Conservation (phyloP, 2,113 vertebrate species). For the Gnathonemus longibarbis region DNA sequence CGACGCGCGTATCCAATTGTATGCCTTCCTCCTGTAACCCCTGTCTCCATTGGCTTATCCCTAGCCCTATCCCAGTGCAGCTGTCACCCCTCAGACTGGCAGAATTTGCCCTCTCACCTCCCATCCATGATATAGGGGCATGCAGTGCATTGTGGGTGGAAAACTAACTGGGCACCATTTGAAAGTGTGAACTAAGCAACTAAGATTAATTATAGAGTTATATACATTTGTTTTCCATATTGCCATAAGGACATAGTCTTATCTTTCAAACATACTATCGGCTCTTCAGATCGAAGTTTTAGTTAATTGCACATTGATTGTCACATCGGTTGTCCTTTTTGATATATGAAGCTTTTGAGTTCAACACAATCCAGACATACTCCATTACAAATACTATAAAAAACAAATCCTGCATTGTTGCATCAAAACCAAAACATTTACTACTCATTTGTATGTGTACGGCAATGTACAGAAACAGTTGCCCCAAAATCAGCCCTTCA, state of each 20-base stretch:
- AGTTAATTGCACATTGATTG: constrained; percentile 24
- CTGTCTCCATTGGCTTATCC: constrained; percentile 83
- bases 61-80: constrained; percentile 66
- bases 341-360: constrained; percentile 1
- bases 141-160: constrained; percentile 78
- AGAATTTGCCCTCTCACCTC: constrained; percentile 38
- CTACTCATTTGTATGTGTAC: background rate
- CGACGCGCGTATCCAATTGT: constrained; percentile 40
- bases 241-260: background rate
- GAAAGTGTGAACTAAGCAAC: constrained; percentile 24
- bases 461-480: constrained; percentile 35
- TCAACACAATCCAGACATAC: background rate
- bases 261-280: background rate
- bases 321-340: constrained; percentile 6
- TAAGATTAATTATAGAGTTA: constrained; percentile 11
- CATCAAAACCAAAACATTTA: background rate
- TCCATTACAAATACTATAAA: background rate
- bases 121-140: constrained; percentile 46
- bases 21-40: constrained; percentile 58
- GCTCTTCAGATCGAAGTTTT: constrained; percentile 2
- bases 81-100: constrained; percentile 83
- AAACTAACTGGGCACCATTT: constrained; percentile 66
- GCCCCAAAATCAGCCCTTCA: constrained; percentile 57
- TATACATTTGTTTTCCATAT: background rate
- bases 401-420: background rate